A percentile compares a stretch with the other conserved stretches of the same genome.
phyloP scores from a whole-genome alignment of 2,888 invertebrate species.

The Drosophila suboccidentalis region DNA sequence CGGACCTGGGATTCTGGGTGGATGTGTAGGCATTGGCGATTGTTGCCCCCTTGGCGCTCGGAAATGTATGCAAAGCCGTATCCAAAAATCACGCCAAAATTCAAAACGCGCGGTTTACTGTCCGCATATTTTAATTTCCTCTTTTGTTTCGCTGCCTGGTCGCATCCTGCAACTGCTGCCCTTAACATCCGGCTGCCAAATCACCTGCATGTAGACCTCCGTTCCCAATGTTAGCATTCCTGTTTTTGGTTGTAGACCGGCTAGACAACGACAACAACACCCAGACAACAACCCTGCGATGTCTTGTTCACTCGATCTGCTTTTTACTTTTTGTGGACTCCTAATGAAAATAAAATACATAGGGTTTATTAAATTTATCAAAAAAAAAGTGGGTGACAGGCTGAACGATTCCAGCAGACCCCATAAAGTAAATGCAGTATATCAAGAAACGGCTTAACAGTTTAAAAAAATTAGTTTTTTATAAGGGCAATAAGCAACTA shows the following conservation, averaged over 20 bases:
- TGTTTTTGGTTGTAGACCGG: neutral
- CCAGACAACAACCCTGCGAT: neutral
- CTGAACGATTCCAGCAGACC: too few species aligned
- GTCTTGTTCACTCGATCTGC: neutral
- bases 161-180: slow-evolving; percentile 61
- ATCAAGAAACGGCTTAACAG: too few species aligned
- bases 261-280: neutral
- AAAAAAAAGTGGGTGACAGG: too few species aligned
- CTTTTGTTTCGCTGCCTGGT: slow-evolving; percentile 66
- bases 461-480: too few species aligned
- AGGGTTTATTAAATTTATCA: too few species aligned
- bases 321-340: neutral
- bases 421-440: too few species aligned
- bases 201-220: slow-evolving; percentile 40
- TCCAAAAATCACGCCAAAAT: slow-evolving; percentile 77
- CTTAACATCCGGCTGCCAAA: slow-evolving; percentile 75
- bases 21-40: slow-evolving; percentile 27
- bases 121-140: slow-evolving; percentile 83
- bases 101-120: slow-evolving; percentile 78
- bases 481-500: too few species aligned
- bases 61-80: slow-evolving; percentile 75
- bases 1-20: slow-evolving; percentile 27
- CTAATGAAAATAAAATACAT: neutral
- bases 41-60: slow-evolving; percentile 34
- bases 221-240: neutral